A percentile compares a stretch with the other conserved stretches of the same genome.
These are phyloP conservation scores for Euwallacea similis DNA, from an alignment of 1,140 invertebrate species.

Conservation along the genomic window DNA sequence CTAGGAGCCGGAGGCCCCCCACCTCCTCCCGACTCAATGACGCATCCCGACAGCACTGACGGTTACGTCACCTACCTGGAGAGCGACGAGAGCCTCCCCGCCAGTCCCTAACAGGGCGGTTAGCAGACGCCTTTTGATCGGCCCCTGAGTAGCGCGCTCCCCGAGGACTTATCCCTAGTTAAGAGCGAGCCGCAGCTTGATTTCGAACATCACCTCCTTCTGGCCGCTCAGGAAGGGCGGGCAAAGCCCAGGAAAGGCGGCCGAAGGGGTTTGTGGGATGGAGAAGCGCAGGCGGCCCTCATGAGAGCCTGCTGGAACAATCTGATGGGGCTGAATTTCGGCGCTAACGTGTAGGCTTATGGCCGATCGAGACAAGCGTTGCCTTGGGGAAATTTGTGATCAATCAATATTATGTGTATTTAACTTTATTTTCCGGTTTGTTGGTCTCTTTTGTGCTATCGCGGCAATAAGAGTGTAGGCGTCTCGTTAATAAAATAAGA, in stretches of 20 bases:
- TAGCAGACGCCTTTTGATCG: slow-evolving; percentile 17
- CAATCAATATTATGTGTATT: slow-evolving; percentile 8
- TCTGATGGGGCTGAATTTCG: slow-evolving; percentile 28
- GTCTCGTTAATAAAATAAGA: too few species aligned
- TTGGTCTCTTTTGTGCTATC: background rate
- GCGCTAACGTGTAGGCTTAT: slow-evolving; percentile 19
- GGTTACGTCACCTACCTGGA: slow-evolving; percentile 89
- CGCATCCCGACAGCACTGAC: slow-evolving; percentile 80
- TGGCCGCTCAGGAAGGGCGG: background rate
- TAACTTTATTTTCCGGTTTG: slow-evolving; percentile 2
- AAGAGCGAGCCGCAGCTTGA: background rate
- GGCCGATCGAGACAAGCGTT: background rate
- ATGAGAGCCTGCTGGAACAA: slow-evolving; percentile 27
- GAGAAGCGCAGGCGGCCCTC: slow-evolving; percentile 19
- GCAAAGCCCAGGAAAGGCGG: background rate
- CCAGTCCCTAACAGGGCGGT: slow-evolving; percentile 62
- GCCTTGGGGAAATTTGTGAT: slow-evolving; percentile 22
- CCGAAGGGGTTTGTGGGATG: background rate
- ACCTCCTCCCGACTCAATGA: slow-evolving; percentile 65
- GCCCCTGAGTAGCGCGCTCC: background rate
- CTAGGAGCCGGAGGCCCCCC: slow-evolving; percentile 50
- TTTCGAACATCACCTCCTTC: background rate
- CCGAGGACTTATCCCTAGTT: slow-evolving; percentile 21
- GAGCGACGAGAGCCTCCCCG: slow-evolving; percentile 77
- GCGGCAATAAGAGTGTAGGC: too few species aligned